These are phyloP conservation scores for Zophobas morio DNA, from an alignment of 1,140 invertebrate genomes.

Conservation along the genomic window DNA sequence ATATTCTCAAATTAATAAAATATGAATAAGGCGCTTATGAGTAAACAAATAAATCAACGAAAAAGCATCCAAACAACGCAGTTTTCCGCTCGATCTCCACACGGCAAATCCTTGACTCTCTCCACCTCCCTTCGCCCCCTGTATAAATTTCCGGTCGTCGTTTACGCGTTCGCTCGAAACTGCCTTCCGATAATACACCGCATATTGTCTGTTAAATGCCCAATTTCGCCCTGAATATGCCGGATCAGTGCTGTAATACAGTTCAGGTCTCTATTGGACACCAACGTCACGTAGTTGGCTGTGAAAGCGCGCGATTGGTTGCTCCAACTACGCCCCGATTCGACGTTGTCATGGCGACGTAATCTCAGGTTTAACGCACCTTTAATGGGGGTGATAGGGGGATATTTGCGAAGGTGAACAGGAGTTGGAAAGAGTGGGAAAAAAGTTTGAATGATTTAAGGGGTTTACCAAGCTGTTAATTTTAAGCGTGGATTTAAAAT, in stretches of 20 bases:
- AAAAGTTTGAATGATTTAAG: background rate
- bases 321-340: conserved; percentile 51
- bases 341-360: conserved; percentile 56
- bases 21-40: too few species aligned
- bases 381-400: conserved; percentile 52
- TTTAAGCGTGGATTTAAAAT: too few species aligned
- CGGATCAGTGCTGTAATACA: conserved; percentile 29
- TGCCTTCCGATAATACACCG: conserved; percentile 60
- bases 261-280: conserved; percentile 12
- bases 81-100: too few species aligned
- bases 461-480: too few species aligned
- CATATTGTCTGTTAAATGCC: conserved; percentile 62
- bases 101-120: too few species aligned
- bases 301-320: conserved; percentile 50
- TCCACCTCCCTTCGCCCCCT: background rate
- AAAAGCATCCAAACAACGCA: too few species aligned
- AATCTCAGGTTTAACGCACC: conserved; percentile 58
- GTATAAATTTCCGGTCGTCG: conserved; percentile 16
- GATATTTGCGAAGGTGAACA: conserved; percentile 4
- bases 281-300: conserved; percentile 34
- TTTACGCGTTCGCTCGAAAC: conserved; percentile 53
- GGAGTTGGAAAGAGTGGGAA: background rate
- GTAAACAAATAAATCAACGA: too few species aligned
- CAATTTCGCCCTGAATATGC: conserved; percentile 55
- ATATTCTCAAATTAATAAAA: too few species aligned